Conservation (phyloP, 2,797 vertebrate species). For the Tapirus indicus region DNA sequence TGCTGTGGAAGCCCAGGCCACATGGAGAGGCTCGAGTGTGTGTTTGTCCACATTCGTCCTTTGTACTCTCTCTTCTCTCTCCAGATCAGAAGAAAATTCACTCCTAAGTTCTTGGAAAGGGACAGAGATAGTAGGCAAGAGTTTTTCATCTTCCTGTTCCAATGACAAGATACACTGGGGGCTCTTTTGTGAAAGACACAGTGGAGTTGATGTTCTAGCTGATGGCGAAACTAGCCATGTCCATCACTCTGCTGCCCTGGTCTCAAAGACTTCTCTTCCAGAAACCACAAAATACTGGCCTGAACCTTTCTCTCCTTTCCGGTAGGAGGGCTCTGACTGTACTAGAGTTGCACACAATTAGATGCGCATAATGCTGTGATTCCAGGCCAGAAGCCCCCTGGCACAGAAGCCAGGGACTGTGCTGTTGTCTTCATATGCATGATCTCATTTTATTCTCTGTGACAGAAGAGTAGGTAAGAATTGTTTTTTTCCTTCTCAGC, state of each 20-base stretch:
- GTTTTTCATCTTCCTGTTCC: neutral
- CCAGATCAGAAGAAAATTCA: neutral
- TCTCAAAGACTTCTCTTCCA: neutral
- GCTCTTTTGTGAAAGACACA: neutral
- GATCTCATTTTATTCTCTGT: neutral
- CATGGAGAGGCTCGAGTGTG: neutral
- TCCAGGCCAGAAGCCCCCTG: neutral
- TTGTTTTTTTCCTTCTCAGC: neutral
- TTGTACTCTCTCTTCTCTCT: neutral
- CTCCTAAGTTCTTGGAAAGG: neutral
- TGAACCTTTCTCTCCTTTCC: neutral
- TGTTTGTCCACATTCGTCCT: neutral
- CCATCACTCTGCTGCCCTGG: neutral
- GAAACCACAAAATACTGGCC: neutral
- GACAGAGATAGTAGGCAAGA: neutral
- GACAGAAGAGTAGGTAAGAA: neutral
- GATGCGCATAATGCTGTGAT: neutral
- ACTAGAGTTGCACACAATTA: neutral
- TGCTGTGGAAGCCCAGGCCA: neutral
- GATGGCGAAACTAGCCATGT: neutral
- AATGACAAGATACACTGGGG: neutral
- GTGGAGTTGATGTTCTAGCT: neutral
- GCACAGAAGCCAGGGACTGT: neutral
- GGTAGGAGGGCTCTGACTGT: neutral
- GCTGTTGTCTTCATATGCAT: neutral